Conservation (phyloP, 2,888 invertebrate genomes). For the Tinea pellionella region DNA sequence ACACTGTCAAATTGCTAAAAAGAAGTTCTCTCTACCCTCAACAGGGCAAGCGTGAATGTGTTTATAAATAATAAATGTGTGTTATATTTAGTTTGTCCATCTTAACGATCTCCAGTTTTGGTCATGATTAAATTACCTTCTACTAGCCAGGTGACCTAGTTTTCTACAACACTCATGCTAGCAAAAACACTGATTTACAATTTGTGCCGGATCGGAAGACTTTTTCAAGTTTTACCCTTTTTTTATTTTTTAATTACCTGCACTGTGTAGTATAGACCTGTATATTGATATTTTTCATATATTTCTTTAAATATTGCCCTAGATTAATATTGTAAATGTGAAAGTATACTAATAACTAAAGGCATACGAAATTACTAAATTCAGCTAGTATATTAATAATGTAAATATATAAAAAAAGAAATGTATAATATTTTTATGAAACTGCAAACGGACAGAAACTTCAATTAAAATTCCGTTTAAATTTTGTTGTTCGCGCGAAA, state of each 20-base stretch:
- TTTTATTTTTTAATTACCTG: background rate
- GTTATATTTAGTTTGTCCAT: background rate
- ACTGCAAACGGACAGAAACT: background rate
- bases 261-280: no score
- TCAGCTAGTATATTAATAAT: no score
- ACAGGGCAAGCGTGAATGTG: no score
- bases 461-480: background rate
- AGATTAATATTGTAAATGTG: no score
- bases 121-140: slow-evolving; percentile 1
- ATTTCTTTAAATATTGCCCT: no score
- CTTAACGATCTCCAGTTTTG: background rate
- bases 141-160: background rate
- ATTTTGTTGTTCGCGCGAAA: background rate
- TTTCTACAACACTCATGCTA: background rate
- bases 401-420: background rate
- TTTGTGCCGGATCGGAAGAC: background rate
- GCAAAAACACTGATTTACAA: background rate
- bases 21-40: no score
- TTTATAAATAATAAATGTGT: background rate
- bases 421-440: background rate
- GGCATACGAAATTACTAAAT: no score
- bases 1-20: no score
- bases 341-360: no score
- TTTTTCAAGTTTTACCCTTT: background rate
- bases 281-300: no score